Conservation (phyloP, 1,140 invertebrate genomes). For the Drosophila ercepeae region DNA sequence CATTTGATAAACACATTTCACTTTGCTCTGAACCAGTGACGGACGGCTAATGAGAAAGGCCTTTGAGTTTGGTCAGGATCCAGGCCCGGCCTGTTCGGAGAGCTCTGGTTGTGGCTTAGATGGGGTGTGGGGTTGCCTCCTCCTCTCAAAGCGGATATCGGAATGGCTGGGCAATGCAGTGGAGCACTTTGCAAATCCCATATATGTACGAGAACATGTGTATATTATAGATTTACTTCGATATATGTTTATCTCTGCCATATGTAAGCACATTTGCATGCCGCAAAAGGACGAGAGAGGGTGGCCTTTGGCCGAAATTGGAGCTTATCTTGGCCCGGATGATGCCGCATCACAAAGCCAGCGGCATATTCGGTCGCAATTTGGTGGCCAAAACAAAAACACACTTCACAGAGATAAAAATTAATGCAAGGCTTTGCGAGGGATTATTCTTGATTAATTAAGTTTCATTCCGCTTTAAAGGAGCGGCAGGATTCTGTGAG, state of each 20-base stretch:
- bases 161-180: conserved; percentile 26
- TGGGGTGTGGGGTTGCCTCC: conserved; percentile 16
- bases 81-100: too few relatives aligned
- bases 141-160: conserved; percentile 33
- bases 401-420: conserved; percentile 9
- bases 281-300: not conserved
- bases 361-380: conserved; percentile 43
- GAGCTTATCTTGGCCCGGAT: conserved; percentile 66
- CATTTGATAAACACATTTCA: conserved; percentile 24
- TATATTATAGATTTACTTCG: conserved; percentile 4
- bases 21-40: too few relatives aligned
- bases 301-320: conserved; percentile 57
- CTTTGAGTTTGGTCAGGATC: too few relatives aligned
- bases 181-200: conserved; percentile 30
- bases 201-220: conserved; percentile 15
- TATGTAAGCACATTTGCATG: not conserved
- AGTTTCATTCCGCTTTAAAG: not conserved
- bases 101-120: conserved; percentile 23
- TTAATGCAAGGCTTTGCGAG: not conserved
- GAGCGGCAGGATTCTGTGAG: too few relatives aligned
- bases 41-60: too few relatives aligned
- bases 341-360: conserved; percentile 49
- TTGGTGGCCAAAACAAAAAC: conserved; percentile 10
- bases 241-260: not conserved
- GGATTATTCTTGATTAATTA: not conserved